Evolutionary conservation across 2,797 vertebrate species (phyloP).

Genomic region (Meriones psammophilus): DNA sequence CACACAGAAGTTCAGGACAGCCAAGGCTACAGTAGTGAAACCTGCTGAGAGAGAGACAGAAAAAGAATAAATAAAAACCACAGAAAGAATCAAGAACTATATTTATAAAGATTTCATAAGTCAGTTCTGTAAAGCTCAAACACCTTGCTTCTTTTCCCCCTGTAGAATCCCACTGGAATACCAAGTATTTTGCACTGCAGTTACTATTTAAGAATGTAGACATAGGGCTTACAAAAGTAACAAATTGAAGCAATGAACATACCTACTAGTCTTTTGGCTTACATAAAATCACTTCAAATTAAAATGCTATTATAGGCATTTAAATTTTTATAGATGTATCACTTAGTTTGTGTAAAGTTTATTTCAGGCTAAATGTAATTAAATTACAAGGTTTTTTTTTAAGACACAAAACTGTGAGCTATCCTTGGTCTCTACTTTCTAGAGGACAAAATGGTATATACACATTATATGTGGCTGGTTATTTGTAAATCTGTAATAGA

Average conservation of each 20-base stretch:
- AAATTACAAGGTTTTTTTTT: slow-evolving; percentile 30
- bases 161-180: not conserved
- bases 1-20: not conserved
- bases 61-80: slow-evolving; percentile 12
- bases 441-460: slow-evolving; percentile 6
- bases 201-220: not conserved
- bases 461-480: not conserved
- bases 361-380: slow-evolving; percentile 58
- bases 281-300: slow-evolving; percentile 59
- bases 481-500: slow-evolving; percentile 56
- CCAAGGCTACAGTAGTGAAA: not conserved
- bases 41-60: not conserved
- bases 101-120: slow-evolving; percentile 8
- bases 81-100: slow-evolving; percentile 8
- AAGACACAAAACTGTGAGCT: slow-evolving; percentile 60
- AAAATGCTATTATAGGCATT: slow-evolving; percentile 60
- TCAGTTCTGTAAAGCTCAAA: slow-evolving; percentile 27
- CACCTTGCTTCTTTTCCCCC: not conserved
- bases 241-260: slow-evolving; percentile 29
- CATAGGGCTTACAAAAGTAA: slow-evolving; percentile 35
- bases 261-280: slow-evolving; percentile 32
- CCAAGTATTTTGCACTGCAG: not conserved
- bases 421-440: slow-evolving; percentile 30
- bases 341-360: slow-evolving; percentile 56
- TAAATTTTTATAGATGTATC: slow-evolving; percentile 1